Base-by-base conservation (phyloP, 2,113 vertebrate genomes). In the Percina caprodes region DNA sequence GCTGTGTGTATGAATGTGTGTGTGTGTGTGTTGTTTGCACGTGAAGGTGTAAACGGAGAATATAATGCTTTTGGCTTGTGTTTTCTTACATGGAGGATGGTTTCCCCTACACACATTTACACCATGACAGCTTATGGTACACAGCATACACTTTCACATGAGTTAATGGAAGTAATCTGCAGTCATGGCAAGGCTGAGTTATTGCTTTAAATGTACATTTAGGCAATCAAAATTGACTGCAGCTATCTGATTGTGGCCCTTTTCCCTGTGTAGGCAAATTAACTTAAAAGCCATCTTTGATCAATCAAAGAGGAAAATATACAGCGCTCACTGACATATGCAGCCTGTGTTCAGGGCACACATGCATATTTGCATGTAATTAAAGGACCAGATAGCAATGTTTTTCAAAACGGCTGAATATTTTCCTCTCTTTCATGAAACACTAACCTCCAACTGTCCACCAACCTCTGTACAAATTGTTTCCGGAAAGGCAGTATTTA, bases 251-350 rank as follows among this genome's bases (percentile, higher is more conserved):
- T 19, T 74, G 5, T 70, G 55, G 61, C 3, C 26, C 4, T 8
- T 60, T 71, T 61, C 68, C 59, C 66, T 60, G 58, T 19, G 39
- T 9, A 24, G 52, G 46, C 24, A 79, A 87, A 90, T 91, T 75
- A 84, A 51, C 72, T 86, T 89, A 86, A 91, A 84, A 91, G 84
- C 60, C 30, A 30, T 30, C 30, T 80, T 82, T 78, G 75, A 86
- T 91, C 83, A 78, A 85, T 90, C 78, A 75, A 11, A 73, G 59
- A 60, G 13, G 59, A 63, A 77, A 74, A 85, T 69, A 74, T 67
- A 85, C 39, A 42, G 82, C 62, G 61, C 61, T 79, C 74, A 33
- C 30, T 63, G 52, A 70, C 19, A 51, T 46, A 24, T 6, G 58
- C 13, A 48, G 30, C 42, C 19, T 39, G 33, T n/a, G 26, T 54